Conservation (phyloP, 1,140 invertebrate species). For the Solen grandis region DNA sequence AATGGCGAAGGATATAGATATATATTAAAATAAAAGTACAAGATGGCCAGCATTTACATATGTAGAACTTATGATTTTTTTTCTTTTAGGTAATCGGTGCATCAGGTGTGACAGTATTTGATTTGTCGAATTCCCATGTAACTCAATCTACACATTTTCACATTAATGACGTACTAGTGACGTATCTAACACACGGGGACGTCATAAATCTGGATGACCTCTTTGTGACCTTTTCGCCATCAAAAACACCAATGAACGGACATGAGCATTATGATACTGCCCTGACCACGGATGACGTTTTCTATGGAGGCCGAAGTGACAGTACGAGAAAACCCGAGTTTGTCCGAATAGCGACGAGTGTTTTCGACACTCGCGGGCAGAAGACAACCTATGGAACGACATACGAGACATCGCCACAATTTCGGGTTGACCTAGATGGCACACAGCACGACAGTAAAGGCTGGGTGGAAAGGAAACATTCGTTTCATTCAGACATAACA, state of each 20-base stretch:
- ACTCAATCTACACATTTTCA: constrained; percentile 20
- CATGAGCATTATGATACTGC: constrained; percentile 66
- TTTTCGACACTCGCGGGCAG: constrained; percentile 50
- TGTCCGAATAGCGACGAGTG: constrained; percentile 57
- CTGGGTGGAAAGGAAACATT: constrained; percentile 47
- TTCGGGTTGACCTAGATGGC: constrained; percentile 48
- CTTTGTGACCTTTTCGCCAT: constrained; percentile 57
- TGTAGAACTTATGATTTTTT: neutral
- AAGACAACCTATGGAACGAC: constrained; percentile 49
- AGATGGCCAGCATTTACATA: too few species aligned
- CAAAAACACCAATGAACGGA: constrained; percentile 61
- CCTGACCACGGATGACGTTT: constrained; percentile 63
- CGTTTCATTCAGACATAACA: constrained; percentile 59
- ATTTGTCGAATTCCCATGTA: constrained; percentile 40
- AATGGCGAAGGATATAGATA: too few species aligned
- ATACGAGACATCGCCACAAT: constrained; percentile 47
- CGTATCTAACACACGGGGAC: constrained; percentile 62
- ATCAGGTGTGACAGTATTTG: constrained; percentile 56
- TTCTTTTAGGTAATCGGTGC: constrained; percentile 55
- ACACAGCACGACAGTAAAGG: constrained; percentile 41
- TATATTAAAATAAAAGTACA: too few species aligned
- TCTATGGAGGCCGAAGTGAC: constrained; percentile 49
- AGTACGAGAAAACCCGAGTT: constrained; percentile 54
- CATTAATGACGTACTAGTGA: constrained; percentile 52
- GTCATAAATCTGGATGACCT: constrained; percentile 53